Base-by-base conservation (phyloP, 2,113 vertebrate species). In the Colossoma macropomum region DNA sequence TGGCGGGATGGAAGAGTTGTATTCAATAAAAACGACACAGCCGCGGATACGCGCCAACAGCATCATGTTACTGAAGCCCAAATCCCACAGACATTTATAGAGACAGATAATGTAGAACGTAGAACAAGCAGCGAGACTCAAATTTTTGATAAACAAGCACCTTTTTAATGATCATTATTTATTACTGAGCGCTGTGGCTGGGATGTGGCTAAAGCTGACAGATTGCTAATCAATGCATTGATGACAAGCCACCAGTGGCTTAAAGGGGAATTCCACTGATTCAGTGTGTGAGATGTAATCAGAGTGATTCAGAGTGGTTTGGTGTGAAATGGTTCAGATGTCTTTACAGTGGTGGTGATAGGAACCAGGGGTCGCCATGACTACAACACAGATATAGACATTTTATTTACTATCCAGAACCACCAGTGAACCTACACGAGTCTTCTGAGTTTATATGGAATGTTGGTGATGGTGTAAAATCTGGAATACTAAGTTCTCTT, bases 141-240 rank as follows among this genome's bases (percentile, higher is more conserved):
- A 23, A 30, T 76, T 75, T 80, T 38, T 75, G 50, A 70, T 76
- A 45, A 76, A 80, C 59, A 34, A 50, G 70, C 21, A 74, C 21
- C 34, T 25, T 75, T 84, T 84, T 80, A 75, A 84, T 80, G 62
- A 76, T 81, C 11, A 63, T 69, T 75, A 75, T 80, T 80, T 80
- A 80, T 77, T 60, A 62, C 41, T 19, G 27, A 80, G 25, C 30
- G 4, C 12, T 21, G 30, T 9, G 74, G 59, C 76, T 60, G 25
- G 59, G n/a, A n/a, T n/a, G n/a, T n/a, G n/a, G 59, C 65, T 52
- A 77, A 54, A 85, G 32, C 59, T 73, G 80, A 86, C 68, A 72
- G 27, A 79, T 82, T 32, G n/a, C 69, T 73, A 45, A 86, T 86
- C 68, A 86, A 82, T 79, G 74, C 60, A 69, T 73, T 79, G 56